Evolutionary conservation across 2,113 vertebrate species (phyloP), one percentile per base, ranked within the genome.

Genomic region (Notechis scutatus): DNA sequence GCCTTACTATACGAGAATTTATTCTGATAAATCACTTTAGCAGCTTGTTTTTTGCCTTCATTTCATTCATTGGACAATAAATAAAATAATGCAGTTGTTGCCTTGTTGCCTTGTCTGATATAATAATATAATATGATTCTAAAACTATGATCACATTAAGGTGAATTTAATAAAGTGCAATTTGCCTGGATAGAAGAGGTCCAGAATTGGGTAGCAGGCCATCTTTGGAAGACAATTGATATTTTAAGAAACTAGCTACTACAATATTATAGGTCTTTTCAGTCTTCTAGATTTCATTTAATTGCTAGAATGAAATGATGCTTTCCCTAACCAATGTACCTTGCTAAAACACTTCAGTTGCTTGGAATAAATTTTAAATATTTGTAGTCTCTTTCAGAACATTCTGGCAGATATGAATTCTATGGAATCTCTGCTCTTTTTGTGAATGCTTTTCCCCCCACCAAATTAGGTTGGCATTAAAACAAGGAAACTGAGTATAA

Each of bases 371-470:
- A 64, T 29, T 64, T 64, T 64, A 64, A 64, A 64, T 29, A 64
- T 14, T 64, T 64, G 11, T 29, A 64, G 11, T 64, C 26, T 12
- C 59, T 29, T 29, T 64, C 26, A 64, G 61, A 64, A 64, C 11
- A 64, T 64, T 29, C 61, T 64, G 61, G 61, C 26, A 64, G 26
- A 29, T 64, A 64, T 29, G 26, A 29, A 12, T 64, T 64, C 0
- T 64, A 12, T 64, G 61, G 26, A 64, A 64, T 64, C 26, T 64
- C 26, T 64, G 26, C 11, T 64, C 61, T 64, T 64, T 64, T 29
- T 64, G 61, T 64, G 26, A 64, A 12, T 64, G 21, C 21, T 64
- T 1, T 1, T 0, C 0, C 1, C 1, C 1, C 26, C 26, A 1
- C 26, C 26, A 64, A 64, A 64, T 29, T 26, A 61, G 59, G 11